These are phyloP conservation scores for Leuciscus idus DNA, from an alignment of 2,113 vertebrate species.

Conservation along the genomic window DNA sequence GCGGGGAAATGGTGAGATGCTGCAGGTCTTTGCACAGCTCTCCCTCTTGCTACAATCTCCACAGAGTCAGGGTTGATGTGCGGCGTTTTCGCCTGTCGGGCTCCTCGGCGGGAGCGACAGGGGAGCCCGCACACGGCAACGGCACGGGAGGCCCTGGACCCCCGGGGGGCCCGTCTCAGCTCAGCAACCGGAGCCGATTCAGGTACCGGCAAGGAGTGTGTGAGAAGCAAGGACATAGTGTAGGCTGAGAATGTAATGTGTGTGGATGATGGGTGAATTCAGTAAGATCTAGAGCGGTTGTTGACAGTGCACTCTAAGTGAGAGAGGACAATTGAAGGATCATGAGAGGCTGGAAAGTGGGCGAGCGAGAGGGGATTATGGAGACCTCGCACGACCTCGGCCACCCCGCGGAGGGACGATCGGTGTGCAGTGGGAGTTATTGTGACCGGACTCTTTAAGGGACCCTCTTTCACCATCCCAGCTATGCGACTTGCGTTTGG, in stretches of 20 bases:
- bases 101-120: constrained; percentile 64
- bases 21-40: constrained; percentile 77
- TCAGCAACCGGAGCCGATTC: constrained; percentile 80
- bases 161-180: constrained; percentile 51
- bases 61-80: constrained; percentile 82
- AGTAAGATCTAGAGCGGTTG: not conserved
- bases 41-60: constrained; percentile 80
- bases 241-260: constrained; percentile 17
- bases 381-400: not conserved
- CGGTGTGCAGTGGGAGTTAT: not conserved
- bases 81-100: constrained; percentile 74
- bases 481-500: constrained; percentile 54
- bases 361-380: constrained; percentile 19
- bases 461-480: not conserved
- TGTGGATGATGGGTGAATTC: constrained; percentile 28
- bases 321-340: constrained; percentile 35
- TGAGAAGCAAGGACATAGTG: constrained; percentile 30
- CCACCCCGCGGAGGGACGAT: not conserved
- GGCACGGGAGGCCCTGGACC: constrained; percentile 61
- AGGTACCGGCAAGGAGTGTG: constrained; percentile 74
- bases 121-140: constrained; percentile 66
- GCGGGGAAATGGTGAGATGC: constrained; percentile 92
- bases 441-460: not conserved
- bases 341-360: not conserved
- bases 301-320: not conserved